phyloP scores from a whole-genome alignment of 2,888 invertebrate genomes.

The Keiferia lycopersicella region DNA sequence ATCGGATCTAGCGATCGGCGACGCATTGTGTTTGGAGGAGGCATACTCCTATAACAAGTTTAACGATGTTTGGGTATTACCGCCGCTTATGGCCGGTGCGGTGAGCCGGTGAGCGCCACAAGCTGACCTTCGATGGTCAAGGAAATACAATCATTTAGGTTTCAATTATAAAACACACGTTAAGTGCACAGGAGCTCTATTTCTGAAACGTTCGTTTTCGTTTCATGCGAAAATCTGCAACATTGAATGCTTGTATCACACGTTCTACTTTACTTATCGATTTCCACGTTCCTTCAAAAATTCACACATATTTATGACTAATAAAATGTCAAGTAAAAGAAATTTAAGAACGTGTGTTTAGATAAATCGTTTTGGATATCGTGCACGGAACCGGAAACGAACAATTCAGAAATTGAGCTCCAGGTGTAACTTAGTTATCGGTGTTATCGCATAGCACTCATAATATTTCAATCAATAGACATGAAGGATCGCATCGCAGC shows the following conservation, averaged over 20 bases:
- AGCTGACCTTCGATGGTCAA: conserved; percentile 73
- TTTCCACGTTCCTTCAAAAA: no score
- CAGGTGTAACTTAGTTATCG: conserved; percentile 36
- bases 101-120: conserved; percentile 59
- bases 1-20: not conserved
- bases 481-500: conserved; percentile 61
- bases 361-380: no score
- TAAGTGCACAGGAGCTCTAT: conserved; percentile 54
- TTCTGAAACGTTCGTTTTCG: no score
- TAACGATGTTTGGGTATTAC: conserved; percentile 51
- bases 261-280: no score
- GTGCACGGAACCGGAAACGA: no score
- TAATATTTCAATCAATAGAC: conserved; percentile 38
- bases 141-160: conserved; percentile 71
- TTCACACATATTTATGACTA: no score
- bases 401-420: no score
- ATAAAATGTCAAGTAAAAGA: no score
- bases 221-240: no score
- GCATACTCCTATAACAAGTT: conserved; percentile 33
- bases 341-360: no score
- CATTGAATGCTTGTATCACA: no score
- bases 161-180: conserved; percentile 61
- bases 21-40: not conserved
- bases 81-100: conserved; percentile 28
- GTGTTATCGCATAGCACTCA: conserved; percentile 64